Evolutionary conservation across 2,888 invertebrate species (phyloP).

Genomic region (Trichopria drosophilae): DNA sequence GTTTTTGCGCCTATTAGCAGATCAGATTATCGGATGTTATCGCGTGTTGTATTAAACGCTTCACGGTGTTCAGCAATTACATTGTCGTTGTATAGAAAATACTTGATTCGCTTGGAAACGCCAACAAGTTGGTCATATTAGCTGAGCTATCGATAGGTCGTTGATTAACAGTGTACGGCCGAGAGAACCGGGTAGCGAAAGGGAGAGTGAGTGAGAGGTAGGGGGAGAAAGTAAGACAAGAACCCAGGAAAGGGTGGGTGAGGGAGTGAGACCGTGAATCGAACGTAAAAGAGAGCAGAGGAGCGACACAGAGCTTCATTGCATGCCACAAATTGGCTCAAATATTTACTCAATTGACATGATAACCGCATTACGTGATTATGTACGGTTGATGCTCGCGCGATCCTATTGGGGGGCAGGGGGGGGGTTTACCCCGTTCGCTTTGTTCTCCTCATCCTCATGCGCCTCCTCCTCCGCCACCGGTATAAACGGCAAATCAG

Average conservation of each 20-base stretch:
- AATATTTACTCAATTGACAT: constrained; percentile 58
- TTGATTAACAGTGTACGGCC: constrained; percentile 8
- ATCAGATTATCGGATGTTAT: constrained; percentile 15
- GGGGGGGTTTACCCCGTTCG: constrained; percentile 7
- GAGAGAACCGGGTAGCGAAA: constrained; percentile 10
- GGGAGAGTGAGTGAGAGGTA: too few relatives aligned
- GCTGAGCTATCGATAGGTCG: constrained; percentile 40
- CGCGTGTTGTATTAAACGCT: constrained; percentile 30
- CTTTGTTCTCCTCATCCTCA: constrained; percentile 12
- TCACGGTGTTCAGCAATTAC: constrained; percentile 21
- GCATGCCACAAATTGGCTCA: constrained; percentile 56
- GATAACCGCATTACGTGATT: constrained; percentile 57
- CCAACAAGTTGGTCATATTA: constrained; percentile 44
- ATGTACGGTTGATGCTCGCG: constrained; percentile 54
- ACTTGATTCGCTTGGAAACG: constrained; percentile 28
- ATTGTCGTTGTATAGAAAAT: constrained; percentile 1
- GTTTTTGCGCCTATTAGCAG: too few relatives aligned
- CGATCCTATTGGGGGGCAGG: constrained; percentile 39
- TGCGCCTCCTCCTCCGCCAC: constrained; percentile 31
- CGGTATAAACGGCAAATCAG: constrained; percentile 47
- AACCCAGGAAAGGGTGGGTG: constrained; percentile 37
- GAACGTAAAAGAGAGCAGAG: neutral
- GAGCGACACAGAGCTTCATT: constrained; percentile 35
- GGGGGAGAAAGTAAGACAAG: too few relatives aligned
- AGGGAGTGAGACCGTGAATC: too few relatives aligned